Evolutionary conservation across 1,140 invertebrate species (phyloP).

Genomic region (Musca vetustissima): DNA sequence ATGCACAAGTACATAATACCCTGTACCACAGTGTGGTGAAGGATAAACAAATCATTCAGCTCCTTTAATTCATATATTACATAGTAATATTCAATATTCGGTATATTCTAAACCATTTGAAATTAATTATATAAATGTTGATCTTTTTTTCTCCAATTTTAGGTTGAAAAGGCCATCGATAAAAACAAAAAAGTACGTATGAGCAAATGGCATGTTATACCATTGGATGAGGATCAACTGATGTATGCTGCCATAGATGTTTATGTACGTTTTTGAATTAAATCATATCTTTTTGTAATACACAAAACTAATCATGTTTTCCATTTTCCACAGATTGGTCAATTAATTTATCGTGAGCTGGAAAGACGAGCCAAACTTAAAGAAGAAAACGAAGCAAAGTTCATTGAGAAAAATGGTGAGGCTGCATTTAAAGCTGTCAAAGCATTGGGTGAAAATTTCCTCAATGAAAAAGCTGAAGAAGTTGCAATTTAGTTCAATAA

Average conservation of each 20-base stretch:
- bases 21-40: too few species aligned
- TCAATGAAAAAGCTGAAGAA: conserved; percentile 23
- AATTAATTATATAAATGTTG: too few species aligned
- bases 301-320: not conserved
- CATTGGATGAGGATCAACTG: conserved; percentile 61
- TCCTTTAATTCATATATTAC: too few species aligned
- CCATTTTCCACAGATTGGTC: conserved; percentile 47
- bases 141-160: conserved; percentile 40
- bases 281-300: not conserved
- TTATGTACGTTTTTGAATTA: conserved; percentile 58
- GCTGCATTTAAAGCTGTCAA: conserved; percentile 48
- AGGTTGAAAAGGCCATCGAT: conserved; percentile 57
- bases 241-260: conserved; percentile 68
- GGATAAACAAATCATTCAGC: too few species aligned
- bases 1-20: too few species aligned
- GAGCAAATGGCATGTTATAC: conserved; percentile 65
- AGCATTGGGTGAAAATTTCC: conserved; percentile 35
- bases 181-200: conserved; percentile 63
- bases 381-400: conserved; percentile 38
- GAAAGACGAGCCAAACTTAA: conserved; percentile 43
- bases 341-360: conserved; percentile 48
- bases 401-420: conserved; percentile 49
- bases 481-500: not conserved
- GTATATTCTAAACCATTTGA: too few species aligned
- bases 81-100: too few species aligned